phyloP scores from a whole-genome alignment of 2,888 invertebrate species.

The Amblyteles armatorius region DNA sequence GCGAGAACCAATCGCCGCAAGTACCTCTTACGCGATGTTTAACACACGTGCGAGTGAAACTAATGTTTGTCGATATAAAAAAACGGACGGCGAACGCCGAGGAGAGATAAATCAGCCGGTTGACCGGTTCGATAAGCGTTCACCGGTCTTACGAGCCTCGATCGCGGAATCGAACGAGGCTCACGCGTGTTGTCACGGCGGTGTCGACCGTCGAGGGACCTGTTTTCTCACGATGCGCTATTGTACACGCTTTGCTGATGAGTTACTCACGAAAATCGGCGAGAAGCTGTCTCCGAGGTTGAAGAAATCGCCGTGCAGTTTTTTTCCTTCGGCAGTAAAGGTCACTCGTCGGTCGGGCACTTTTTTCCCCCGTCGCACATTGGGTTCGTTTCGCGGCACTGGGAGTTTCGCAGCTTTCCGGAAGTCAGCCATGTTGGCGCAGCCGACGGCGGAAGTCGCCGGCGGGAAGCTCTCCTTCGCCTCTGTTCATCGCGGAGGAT shows the following conservation, averaged over 20 bases:
- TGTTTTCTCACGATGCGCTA: constrained; percentile 25
- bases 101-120: constrained; percentile 54
- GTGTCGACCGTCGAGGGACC: not conserved
- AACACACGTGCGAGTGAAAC: constrained; percentile 56
- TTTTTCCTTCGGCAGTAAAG: not conserved
- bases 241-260: constrained; percentile 15
- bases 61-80: constrained; percentile 23
- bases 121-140: constrained; percentile 61
- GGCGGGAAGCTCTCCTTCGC: constrained; percentile 9
- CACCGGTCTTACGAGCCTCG: constrained; percentile 41
- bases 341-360: not conserved
- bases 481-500: not conserved
- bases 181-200: constrained; percentile 6
- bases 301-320: not conserved
- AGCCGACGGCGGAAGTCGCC: constrained; percentile 25
- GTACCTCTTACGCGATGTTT: constrained; percentile 57
- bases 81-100: constrained; percentile 6
- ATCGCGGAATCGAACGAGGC: constrained; percentile 19
- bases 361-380: not conserved
- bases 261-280: constrained; percentile 39
- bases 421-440: not conserved
- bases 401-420: not conserved
- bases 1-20: constrained; percentile 39
- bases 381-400: not conserved
- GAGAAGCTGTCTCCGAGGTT: not conserved